Evolutionary conservation across 2,113 vertebrate genomes (phyloP).

Genomic region (Cyprinodon tularosa): DNA sequence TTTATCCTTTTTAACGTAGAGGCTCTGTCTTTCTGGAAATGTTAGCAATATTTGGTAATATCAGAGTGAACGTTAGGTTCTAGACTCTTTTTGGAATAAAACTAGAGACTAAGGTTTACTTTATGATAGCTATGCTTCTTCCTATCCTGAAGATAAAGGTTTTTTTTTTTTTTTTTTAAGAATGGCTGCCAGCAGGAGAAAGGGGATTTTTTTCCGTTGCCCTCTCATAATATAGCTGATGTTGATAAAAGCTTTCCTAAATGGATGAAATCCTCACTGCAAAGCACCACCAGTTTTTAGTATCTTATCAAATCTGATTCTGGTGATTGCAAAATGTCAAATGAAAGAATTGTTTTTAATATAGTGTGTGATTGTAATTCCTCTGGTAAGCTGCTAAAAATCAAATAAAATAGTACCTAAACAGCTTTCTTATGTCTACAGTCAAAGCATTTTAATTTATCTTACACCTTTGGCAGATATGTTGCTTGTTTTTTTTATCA

Average conservation of each 20-base stretch:
- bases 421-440: not conserved
- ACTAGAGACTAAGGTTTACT: not conserved
- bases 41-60: too few species aligned
- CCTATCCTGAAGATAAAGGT: too few species aligned
- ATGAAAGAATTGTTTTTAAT: not conserved
- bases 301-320: not conserved
- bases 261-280: too few species aligned
- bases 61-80: not conserved
- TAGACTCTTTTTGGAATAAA: not conserved
- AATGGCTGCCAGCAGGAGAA: not conserved
- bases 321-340: not conserved
- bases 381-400: not conserved
- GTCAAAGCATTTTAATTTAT: constrained; percentile 2
- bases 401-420: not conserved
- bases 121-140: not conserved
- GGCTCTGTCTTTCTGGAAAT: too few species aligned
- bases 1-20: too few species aligned
- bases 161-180: not conserved
- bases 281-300: not conserved
- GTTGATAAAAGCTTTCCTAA: too few species aligned
- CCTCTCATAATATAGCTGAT: not conserved
- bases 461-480: not conserved
- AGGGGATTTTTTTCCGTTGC: too few species aligned
- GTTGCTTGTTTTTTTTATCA: not conserved
- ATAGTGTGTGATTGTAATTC: not conserved